A percentile compares a stretch with the other conserved stretches of the same genome.
Evolutionary conservation across 2,888 invertebrate genomes (phyloP).

Genomic region (Pseudococcus viburni): DNA sequence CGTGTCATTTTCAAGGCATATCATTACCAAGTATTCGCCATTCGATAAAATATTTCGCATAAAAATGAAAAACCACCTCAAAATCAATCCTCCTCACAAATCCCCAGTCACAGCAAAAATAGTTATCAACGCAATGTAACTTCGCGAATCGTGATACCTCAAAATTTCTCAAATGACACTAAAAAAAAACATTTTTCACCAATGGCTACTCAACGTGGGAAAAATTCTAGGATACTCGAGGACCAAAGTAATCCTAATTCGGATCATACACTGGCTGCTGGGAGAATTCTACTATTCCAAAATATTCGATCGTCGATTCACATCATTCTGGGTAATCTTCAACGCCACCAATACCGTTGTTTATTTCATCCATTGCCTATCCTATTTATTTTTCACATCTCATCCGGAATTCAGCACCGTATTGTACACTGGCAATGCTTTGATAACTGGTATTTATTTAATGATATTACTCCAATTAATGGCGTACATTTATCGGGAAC

Average conservation of each 20-base stretch:
- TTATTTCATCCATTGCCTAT: background rate
- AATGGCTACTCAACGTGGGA: background rate
- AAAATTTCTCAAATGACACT: background rate
- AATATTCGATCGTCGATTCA: background rate
- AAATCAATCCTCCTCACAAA: too few relatives aligned
- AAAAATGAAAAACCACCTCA: too few relatives aligned
- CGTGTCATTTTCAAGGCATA: background rate
- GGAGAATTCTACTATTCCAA: slow-evolving; percentile 20
- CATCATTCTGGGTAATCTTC: background rate
- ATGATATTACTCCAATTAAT: background rate
- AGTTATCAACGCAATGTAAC: too few relatives aligned
- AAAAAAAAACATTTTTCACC: background rate
- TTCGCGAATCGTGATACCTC: too few relatives aligned
- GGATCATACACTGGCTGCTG: background rate
- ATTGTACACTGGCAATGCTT: background rate
- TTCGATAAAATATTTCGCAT: background rate
- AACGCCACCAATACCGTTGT: background rate
- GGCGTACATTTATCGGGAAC: background rate
- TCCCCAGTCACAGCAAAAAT: too few relatives aligned
- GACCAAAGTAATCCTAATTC: background rate
- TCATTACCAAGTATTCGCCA: background rate
- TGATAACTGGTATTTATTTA: background rate
- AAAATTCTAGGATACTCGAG: background rate
- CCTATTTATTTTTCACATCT: background rate
- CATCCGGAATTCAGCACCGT: background rate